phyloP scores from a whole-genome alignment of 2,888 invertebrate genomes.

The Hemicrepidius hirtus region DNA sequence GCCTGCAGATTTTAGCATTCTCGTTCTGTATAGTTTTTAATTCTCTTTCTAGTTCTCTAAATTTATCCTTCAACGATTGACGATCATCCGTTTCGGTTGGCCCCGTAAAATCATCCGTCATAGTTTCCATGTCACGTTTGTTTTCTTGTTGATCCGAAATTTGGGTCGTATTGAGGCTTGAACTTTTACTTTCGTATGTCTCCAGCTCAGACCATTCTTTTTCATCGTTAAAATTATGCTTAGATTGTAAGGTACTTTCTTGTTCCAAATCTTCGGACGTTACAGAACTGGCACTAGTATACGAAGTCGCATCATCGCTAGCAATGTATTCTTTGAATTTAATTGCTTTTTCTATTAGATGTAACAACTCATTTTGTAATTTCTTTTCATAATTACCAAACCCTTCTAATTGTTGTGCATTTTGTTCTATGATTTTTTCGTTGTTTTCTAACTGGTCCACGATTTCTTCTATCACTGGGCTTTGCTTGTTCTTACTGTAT shows the following conservation, averaged over 20 bases:
- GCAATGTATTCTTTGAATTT: constrained; percentile 37
- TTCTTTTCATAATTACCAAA: constrained; percentile 31
- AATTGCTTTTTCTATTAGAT: constrained; percentile 40
- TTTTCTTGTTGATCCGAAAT: background rate
- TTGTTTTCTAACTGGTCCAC: background rate
- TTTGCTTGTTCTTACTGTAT: background rate
- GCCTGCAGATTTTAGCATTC: constrained; percentile 71
- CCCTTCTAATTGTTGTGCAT: constrained; percentile 1
- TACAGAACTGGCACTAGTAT: constrained; percentile 54
- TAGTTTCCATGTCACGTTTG: constrained; percentile 49
- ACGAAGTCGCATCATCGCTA: constrained; percentile 1
- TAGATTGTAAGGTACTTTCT: constrained; percentile 5
- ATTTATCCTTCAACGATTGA: constrained; percentile 76
- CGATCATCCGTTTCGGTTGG: constrained; percentile 69
- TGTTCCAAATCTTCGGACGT: constrained; percentile 53
- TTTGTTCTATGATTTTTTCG: background rate
- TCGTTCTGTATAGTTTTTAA: constrained; percentile 75
- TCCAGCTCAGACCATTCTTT: constrained; percentile 51
- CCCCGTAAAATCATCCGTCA: constrained; percentile 53
- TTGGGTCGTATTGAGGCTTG: background rate
- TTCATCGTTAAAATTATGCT: constrained; percentile 44
- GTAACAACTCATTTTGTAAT: constrained; percentile 39
- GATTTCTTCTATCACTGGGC: background rate
- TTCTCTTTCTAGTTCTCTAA: constrained; percentile 80
- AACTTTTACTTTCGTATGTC: background rate